phyloP scores from a whole-genome alignment of 2,797 vertebrate species.

The Myripristis murdjan region DNA sequence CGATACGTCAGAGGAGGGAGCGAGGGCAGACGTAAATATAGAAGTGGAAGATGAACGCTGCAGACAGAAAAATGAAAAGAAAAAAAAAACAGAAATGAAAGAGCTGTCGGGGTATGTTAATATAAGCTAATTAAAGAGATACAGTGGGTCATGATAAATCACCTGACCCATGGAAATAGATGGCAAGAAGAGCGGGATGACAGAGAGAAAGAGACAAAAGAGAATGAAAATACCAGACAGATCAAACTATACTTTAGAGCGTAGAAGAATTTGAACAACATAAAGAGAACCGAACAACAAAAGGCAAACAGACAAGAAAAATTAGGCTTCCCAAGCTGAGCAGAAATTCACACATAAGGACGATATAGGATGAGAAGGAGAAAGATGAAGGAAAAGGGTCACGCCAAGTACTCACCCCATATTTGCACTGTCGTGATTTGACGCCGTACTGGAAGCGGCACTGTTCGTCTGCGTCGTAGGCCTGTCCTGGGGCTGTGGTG shows the following conservation, averaged over 20 bases:
- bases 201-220: too few relatives aligned
- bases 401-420: conserved; percentile 90
- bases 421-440: conserved; percentile 99
- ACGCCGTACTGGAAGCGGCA: conserved; percentile 98
- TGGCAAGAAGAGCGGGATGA: background rate
- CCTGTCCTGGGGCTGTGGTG: conserved; percentile 95
- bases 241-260: background rate
- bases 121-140: background rate
- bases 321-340: background rate
- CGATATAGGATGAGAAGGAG: background rate
- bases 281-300: conserved; percentile 1
- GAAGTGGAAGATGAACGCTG: background rate
- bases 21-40: background rate
- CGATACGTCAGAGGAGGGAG: background rate
- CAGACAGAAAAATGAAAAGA: conserved; percentile 25
- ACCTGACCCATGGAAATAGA: background rate
- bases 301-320: background rate
- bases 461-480: conserved; percentile 96
- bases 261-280: background rate
- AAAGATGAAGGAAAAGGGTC: background rate
- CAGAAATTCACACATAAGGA: conserved; percentile 1
- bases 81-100: conserved; percentile 16
- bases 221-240: too few relatives aligned
- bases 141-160: background rate
- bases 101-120: background rate